phyloP scores from a whole-genome alignment of 2,797 vertebrate genomes.

The Coregonus suidteri region DNA sequence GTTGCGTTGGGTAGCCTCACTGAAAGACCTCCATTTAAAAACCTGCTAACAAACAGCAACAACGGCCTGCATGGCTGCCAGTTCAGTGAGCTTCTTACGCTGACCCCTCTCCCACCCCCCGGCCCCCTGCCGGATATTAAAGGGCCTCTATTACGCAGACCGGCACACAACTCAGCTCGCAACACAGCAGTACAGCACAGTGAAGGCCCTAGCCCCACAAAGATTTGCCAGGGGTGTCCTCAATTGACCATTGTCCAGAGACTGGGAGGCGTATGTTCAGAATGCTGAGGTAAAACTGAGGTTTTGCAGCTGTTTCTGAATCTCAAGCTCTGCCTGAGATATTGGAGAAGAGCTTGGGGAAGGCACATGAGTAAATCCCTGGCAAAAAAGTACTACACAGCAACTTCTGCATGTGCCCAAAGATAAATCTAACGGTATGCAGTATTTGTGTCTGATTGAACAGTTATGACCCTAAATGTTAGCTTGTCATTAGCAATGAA shows the following conservation, averaged over 20 bases:
- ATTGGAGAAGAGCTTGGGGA: not conserved
- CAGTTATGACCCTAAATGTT: not conserved
- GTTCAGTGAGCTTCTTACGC: constrained; percentile 64
- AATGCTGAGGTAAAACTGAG: constrained; percentile 47
- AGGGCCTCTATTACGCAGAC: constrained; percentile 74
- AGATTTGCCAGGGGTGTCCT: constrained; percentile 51
- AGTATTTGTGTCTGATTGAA: too few species aligned
- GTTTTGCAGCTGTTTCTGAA: constrained; percentile 28
- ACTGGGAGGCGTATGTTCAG: constrained; percentile 7
- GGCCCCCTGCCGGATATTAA: constrained; percentile 67
- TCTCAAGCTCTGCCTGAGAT: constrained; percentile 1
- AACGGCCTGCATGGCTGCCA: constrained; percentile 74
- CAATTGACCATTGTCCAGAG: constrained; percentile 54
- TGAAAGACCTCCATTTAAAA: constrained; percentile 75
- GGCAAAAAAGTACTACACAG: not conserved
- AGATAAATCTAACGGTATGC: not conserved
- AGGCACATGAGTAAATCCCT: not conserved
- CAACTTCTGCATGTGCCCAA: not conserved
- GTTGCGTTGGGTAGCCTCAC: constrained; percentile 54
- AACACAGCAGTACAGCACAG: constrained; percentile 6
- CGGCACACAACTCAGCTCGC: constrained; percentile 64
- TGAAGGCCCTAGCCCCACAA: constrained; percentile 37
- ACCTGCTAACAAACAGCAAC: constrained; percentile 78
- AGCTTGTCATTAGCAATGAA: not conserved
- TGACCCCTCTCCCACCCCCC: constrained; percentile 56